Base-by-base conservation (phyloP, 2,797 vertebrate genomes). In the Pseudochirops cupreus region DNA sequence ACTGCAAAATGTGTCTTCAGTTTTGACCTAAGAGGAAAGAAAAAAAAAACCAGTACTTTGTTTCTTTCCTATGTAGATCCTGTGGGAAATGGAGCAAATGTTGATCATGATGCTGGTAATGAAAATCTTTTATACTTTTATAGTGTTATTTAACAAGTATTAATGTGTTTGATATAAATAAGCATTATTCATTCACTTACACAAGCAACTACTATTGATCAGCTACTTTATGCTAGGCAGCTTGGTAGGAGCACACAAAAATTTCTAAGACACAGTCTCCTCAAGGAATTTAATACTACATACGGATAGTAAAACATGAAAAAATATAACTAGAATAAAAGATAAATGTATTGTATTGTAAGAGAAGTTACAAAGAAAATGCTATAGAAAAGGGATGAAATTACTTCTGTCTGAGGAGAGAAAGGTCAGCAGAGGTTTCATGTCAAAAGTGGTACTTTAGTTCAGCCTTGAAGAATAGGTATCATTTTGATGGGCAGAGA, bases 111-210 rank as follows among this genome's bases (percentile, higher is more conserved):
- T 39, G n/a, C 5, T 74, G 18, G 16, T 39, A 74, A 82, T 82
- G 2, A 21, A 82, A 24, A 82, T 24, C 39, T 39, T 46, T 46
- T 46, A 82, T 82, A 21, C 18, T 82, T 82, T 82, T 82, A 82
- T 46, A 24, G 18, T n/a, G 11, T 46, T 82, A 46, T 3, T 82
- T 82, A 82, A 46, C 18, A 82, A 74, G 1, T 21, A 74, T 39
- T 82, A 46, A 18, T 11, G 7, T 82, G 26, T 46, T 82, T 46
- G 39, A 93, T 2, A 5, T 92, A 10, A 31, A 93, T 90, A 95
- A 26, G 91, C 57, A 93, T 56, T 56, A 50, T 95, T 94, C 46
- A 91, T 92, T 97, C 91, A 92, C 29, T 96, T 97, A 94, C 93
- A 90, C 21, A 82, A 82, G 33, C 16, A 74, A 46, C 74, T 46